Conservation (phyloP, 2,888 invertebrate species). For the Cancer borealis region DNA sequence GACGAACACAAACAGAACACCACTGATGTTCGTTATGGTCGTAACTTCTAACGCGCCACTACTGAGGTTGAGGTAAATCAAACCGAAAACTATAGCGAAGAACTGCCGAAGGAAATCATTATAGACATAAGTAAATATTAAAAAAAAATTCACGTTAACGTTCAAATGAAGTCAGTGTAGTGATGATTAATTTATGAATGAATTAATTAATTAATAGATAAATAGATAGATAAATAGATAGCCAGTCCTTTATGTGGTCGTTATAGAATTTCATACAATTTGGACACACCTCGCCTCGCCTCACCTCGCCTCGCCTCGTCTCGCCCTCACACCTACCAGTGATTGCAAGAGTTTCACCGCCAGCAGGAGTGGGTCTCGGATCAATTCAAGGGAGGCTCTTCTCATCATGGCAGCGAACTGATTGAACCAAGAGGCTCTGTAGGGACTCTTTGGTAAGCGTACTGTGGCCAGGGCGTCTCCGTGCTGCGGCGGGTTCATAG, state of each 20-base stretch:
- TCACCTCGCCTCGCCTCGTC: background rate
- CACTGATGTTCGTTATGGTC: conserved; percentile 84
- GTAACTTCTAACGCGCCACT: conserved; percentile 84
- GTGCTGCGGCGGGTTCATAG: conserved; percentile 56
- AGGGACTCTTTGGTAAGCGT: conserved; percentile 82
- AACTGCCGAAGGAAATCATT: conserved; percentile 83
- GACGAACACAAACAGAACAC: conserved; percentile 80
- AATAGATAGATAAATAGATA: no score
- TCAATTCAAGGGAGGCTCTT: conserved; percentile 92
- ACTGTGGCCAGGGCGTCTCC: conserved; percentile 66
- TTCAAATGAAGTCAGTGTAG: background rate
- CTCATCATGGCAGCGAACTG: conserved; percentile 94
- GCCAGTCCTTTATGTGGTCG: background rate
- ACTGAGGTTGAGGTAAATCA: conserved; percentile 91
- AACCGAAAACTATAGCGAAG: conserved; percentile 91
- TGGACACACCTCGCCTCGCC: background rate
- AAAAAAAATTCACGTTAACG: background rate
- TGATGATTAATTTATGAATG: background rate
- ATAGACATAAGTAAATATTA: no score
- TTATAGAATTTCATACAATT: background rate
- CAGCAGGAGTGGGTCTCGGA: conserved; percentile 93
- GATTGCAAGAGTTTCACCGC: conserved; percentile 93
- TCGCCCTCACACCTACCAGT: conserved; percentile 85
- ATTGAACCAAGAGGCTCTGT: conserved; percentile 91
- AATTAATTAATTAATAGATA: background rate